Conservation (phyloP, 53 echinoderm and acorn worm genomes). For the Apostichopus leukothele region DNA sequence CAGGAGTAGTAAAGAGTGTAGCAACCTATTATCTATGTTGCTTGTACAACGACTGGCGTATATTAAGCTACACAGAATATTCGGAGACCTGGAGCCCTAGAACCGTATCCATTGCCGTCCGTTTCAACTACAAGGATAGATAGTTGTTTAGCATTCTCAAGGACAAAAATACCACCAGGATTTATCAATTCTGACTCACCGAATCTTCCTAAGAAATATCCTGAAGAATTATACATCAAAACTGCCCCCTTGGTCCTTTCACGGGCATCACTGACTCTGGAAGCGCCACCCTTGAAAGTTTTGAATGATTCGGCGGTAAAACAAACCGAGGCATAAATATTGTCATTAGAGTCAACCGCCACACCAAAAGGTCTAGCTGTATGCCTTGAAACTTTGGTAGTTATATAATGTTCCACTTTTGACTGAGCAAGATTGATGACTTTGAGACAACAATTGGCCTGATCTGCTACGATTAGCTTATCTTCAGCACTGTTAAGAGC, state of each 20-base stretch:
- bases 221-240: background rate
- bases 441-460: background rate
- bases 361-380: slow-evolving; percentile 17
- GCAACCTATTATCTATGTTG: too few species aligned
- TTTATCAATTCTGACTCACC: background rate
- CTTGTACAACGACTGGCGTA: too few species aligned
- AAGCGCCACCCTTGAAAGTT: background rate
- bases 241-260: background rate
- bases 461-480: background rate
- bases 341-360: background rate
- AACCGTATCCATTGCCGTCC: background rate
- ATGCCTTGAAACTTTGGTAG: background rate
- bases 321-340: background rate
- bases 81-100: background rate
- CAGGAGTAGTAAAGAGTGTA: too few species aligned
- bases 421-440: background rate
- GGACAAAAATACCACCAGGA: slow-evolving; percentile 4
- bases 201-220: slow-evolving; percentile 7
- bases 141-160: background rate
- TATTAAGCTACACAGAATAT: background rate
- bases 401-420: background rate
- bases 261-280: too few species aligned
- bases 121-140: background rate
- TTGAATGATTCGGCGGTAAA: background rate
- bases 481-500: slow-evolving; percentile 5